Evolutionary conservation across 2,888 invertebrate genomes (phyloP).

Genomic region (Yponomeuta plumbellus): DNA sequence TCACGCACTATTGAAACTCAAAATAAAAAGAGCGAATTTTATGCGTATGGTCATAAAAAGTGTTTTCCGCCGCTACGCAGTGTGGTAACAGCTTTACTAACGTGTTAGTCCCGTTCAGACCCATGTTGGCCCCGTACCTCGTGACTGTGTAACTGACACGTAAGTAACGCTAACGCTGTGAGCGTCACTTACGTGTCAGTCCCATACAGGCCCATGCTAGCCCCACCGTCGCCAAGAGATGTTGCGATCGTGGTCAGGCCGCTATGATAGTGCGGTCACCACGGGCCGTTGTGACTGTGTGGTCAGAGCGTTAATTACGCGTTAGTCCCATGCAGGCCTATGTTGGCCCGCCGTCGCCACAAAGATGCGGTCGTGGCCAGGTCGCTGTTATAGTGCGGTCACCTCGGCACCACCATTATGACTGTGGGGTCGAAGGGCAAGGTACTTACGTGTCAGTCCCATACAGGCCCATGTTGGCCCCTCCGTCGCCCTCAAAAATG

Average conservation of each 20-base stretch:
- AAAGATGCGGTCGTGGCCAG: constrained; percentile 60
- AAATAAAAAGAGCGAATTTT: too few species aligned
- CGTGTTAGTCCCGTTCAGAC: constrained; percentile 40
- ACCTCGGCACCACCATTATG: constrained; percentile 35
- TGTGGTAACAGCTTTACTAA: background rate
- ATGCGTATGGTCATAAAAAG: too few species aligned
- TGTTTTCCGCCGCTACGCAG: background rate
- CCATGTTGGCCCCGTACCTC: constrained; percentile 48
- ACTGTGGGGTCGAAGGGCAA: constrained; percentile 45
- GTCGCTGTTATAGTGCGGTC: constrained; percentile 44
- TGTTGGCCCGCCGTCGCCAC: constrained; percentile 59
- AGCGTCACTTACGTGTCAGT: constrained; percentile 22
- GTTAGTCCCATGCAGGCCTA: constrained; percentile 44
- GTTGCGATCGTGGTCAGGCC: constrained; percentile 55
- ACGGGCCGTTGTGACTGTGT: constrained; percentile 53
- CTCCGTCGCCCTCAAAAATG: constrained; percentile 67
- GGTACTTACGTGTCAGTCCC: constrained; percentile 30
- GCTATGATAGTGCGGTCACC: constrained; percentile 33
- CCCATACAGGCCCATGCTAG: constrained; percentile 49
- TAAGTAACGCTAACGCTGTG: too few species aligned
- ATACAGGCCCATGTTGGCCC: constrained; percentile 44
- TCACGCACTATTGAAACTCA: too few species aligned
- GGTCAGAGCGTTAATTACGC: constrained; percentile 26
- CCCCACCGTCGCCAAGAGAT: constrained; percentile 64
- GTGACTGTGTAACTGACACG: too few species aligned